Base-by-base conservation (phyloP, 1,140 invertebrate genomes). In the Drosophila nasuta region DNA sequence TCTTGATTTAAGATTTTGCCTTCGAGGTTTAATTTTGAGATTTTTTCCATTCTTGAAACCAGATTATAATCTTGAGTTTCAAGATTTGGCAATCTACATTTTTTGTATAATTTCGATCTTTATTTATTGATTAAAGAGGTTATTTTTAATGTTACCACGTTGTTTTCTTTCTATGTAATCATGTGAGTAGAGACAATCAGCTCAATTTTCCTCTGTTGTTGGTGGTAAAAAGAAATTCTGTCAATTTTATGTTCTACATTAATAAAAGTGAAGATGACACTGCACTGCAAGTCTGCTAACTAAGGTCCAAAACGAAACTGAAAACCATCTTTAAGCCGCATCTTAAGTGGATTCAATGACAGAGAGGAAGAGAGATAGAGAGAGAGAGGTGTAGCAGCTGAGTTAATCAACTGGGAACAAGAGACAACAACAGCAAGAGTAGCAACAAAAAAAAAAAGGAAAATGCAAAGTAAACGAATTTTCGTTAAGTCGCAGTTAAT, bases 401-500 rank as follows among this genome's bases (percentile, higher is more conserved):
- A 72, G 33, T 67, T 67, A 73, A 73, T 73, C 52, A 67, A 73
- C 63, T 67, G 63, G 48, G 49, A 20, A 60, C 35, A 41, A 38
- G 15, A 43, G 35, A 25, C 20, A 25, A 25, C 20, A 25, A 25
- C 20, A 25, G 20, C 3, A 25, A 25, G 20, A 25, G 20, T 25
- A 25, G 20, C n/a, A n/a, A n/a, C n/a, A n/a, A 20, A 17, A 17
- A 25, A 25, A 25, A 25, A 57, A 8, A 43, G 15, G 46, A 15
- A 72, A 58, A 67, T 28, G 45, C 35, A 58, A 56, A 46, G 56
- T 60, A 73, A 73, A 73, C 65, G 49, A 75, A 75, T 69, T 76
- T 62, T 49, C 64, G 71, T 68, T 35, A 78, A 79, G 65, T 75
- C 76, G 59, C 59, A 69, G 63, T 77, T 74, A 59, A 74, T 67